Percentiles rank a stretch among this genome's conserved stretches.
These are phyloP conservation scores for Podabrus alpinus DNA, from an alignment of 2,888 invertebrate genomes.

Conservation along the genomic window DNA sequence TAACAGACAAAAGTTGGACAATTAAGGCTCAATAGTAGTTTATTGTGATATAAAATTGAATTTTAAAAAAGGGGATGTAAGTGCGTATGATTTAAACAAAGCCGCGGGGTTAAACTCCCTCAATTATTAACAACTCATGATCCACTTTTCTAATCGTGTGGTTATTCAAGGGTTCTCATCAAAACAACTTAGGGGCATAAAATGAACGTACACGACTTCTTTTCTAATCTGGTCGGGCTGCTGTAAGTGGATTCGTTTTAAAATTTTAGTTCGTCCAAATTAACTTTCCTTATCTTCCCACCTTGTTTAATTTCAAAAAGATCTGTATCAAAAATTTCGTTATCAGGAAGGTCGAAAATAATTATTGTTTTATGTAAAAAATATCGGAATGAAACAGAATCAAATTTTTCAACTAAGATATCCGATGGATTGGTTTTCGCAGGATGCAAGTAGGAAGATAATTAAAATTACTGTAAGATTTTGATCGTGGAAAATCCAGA, in stretches of 20 bases:
- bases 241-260: neutral
- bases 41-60: neutral
- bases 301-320: neutral
- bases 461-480: neutral
- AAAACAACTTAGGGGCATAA: conserved; percentile 48
- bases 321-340: neutral
- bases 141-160: conserved; percentile 48
- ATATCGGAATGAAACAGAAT: neutral
- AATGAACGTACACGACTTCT: conserved; percentile 44
- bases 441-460: neutral
- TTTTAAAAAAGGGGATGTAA: neutral
- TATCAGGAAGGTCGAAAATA: neutral
- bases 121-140: conserved; percentile 52
- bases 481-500: neutral
- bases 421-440: neutral
- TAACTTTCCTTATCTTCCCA: neutral
- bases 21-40: neutral
- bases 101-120: conserved; percentile 42
- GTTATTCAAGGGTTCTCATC: conserved; percentile 48
- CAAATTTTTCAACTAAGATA: neutral
- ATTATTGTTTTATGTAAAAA: neutral
- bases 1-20: neutral
- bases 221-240: conserved; percentile 6
- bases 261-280: neutral
- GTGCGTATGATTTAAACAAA: conserved; percentile 32